These are phyloP conservation scores for Pseudomyrmex gracilis DNA, from an alignment of 1,140 invertebrate genomes.

Conservation along the genomic window DNA sequence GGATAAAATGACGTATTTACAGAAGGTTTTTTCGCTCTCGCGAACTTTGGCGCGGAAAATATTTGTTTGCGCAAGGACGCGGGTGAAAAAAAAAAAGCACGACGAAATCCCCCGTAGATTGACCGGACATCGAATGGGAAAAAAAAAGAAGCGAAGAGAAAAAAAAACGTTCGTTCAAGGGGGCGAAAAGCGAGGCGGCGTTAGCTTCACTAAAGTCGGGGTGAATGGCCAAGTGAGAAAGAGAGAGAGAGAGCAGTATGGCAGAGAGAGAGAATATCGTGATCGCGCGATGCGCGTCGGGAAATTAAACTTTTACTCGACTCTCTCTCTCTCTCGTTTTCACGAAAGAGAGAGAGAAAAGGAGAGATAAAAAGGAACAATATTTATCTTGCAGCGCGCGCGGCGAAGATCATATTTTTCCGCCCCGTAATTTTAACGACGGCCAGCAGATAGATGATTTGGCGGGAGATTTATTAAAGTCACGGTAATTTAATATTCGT, in stretches of 20 bases:
- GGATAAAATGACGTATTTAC: slow-evolving; percentile 31
- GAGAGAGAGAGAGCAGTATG: slow-evolving; percentile 22
- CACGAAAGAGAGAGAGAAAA: slow-evolving; percentile 17
- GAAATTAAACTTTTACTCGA: slow-evolving; percentile 25
- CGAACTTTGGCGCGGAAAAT: slow-evolving; percentile 19
- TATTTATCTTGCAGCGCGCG: slow-evolving; percentile 50
- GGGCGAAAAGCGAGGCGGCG: background rate
- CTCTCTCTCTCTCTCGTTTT: background rate
- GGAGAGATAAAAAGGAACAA: slow-evolving; percentile 33
- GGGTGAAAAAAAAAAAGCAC: background rate
- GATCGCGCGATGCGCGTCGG: slow-evolving; percentile 50
- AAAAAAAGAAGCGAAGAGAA: background rate
- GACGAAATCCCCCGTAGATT: slow-evolving; percentile 37
- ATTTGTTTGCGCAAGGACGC: slow-evolving; percentile 38
- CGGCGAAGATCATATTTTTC: slow-evolving; percentile 46
- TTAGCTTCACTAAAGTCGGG: slow-evolving; percentile 35
- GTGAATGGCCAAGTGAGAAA: slow-evolving; percentile 40
- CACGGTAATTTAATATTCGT: slow-evolving; percentile 24
- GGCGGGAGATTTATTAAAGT: slow-evolving; percentile 36
- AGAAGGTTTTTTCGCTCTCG: background rate
- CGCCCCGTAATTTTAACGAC: slow-evolving; percentile 46
- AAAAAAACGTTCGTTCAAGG: slow-evolving; percentile 17
- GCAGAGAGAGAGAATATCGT: slow-evolving; percentile 45
- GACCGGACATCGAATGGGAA: slow-evolving; percentile 40
- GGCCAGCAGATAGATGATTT: slow-evolving; percentile 20